phyloP scores from a whole-genome alignment of 2,797 vertebrate genomes.

The Decapterus maruadsi region DNA sequence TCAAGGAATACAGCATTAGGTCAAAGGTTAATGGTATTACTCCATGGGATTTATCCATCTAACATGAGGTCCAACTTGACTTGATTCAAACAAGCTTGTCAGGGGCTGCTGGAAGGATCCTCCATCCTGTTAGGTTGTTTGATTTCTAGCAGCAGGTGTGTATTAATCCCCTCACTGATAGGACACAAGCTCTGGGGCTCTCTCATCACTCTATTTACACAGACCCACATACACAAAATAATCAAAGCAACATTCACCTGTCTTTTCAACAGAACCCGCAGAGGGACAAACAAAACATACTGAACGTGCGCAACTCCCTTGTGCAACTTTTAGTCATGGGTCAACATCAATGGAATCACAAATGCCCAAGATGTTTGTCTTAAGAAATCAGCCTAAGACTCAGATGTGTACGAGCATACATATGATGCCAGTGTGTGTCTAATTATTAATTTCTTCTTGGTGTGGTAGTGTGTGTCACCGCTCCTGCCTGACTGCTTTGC shows the following conservation, averaged over 20 bases:
- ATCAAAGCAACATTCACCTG: slow-evolving; percentile 24
- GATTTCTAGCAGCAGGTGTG: slow-evolving; percentile 56
- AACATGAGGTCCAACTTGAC: background rate
- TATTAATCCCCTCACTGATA: slow-evolving; percentile 41
- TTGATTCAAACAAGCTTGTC: background rate
- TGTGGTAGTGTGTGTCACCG: slow-evolving; percentile 66
- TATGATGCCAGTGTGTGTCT: slow-evolving; percentile 59
- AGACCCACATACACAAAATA: slow-evolving; percentile 8
- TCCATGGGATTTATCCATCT: background rate
- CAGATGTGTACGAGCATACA: slow-evolving; percentile 31
- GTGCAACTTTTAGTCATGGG: slow-evolving; percentile 30
- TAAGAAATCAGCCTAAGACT: slow-evolving; percentile 20
- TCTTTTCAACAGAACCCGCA: slow-evolving; percentile 6
- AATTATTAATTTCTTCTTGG: slow-evolving; percentile 73
- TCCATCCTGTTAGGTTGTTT: slow-evolving; percentile 43
- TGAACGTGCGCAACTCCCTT: slow-evolving; percentile 9
- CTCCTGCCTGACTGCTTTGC: slow-evolving; percentile 65
- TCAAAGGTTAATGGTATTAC: background rate
- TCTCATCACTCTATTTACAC: slow-evolving; percentile 15
- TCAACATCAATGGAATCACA: slow-evolving; percentile 22
- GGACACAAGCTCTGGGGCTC: slow-evolving; percentile 26
- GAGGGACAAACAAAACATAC: slow-evolving; percentile 14
- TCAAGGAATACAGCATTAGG: background rate
- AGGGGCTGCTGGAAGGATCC: slow-evolving; percentile 9
- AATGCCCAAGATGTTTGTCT: slow-evolving; percentile 47